Percentiles rank a stretch among this genome's conserved stretches.
These are phyloP conservation scores for Mechanitis messenoides DNA, from an alignment of 2,888 invertebrate species.

Conservation along the genomic window DNA sequence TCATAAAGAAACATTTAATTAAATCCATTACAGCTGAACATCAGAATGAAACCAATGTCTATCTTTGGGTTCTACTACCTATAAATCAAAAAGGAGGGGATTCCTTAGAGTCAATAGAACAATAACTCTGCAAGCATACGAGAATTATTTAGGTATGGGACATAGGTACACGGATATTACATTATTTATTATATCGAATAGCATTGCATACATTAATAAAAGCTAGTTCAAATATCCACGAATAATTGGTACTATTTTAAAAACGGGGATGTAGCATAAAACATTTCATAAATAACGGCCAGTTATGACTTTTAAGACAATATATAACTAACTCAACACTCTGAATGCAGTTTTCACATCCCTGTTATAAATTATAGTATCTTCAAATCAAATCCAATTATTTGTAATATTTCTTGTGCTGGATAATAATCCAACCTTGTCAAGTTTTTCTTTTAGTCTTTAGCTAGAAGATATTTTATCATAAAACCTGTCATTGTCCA, in stretches of 20 bases:
- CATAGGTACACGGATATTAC: constrained; percentile 12
- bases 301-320: constrained; percentile 31
- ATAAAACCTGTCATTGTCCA: constrained; percentile 10
- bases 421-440: too few relatives aligned
- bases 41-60: constrained; percentile 44
- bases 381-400: constrained; percentile 15
- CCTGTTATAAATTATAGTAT: constrained; percentile 1
- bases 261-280: constrained; percentile 19
- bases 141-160: constrained; percentile 9
- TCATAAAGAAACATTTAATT: constrained; percentile 53
- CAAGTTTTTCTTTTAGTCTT: background rate
- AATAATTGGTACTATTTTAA: constrained; percentile 19
- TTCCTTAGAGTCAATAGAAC: constrained; percentile 18
- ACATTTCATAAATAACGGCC: constrained; percentile 21
- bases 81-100: constrained; percentile 37
- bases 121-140: constrained; percentile 11
- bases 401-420: too few relatives aligned
- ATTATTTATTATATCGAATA: constrained; percentile 16
- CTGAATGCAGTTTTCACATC: constrained; percentile 41
- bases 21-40: constrained; percentile 59
- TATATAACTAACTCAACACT: constrained; percentile 36
- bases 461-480: background rate
- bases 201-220: constrained; percentile 21
- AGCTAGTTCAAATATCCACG: constrained; percentile 22
- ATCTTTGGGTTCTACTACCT: constrained; percentile 67